Evolutionary conservation across 2,113 vertebrate species (phyloP), one percentile per base, ranked within the genome.

Genomic region (Paedocypris sp.): DNA sequence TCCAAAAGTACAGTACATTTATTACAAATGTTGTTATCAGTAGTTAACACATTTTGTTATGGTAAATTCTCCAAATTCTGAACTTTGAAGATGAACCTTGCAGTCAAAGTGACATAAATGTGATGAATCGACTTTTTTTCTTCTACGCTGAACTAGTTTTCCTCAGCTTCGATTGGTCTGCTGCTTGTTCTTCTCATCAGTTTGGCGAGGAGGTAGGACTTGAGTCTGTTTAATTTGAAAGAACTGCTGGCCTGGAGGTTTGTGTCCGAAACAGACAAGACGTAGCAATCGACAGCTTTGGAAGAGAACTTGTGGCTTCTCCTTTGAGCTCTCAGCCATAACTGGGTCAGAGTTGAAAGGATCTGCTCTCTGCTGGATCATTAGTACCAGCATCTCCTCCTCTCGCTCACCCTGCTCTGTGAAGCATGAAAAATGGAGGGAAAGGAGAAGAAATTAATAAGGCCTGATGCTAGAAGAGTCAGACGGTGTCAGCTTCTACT

Each of bases 331-430:
- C 69, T 48, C 69, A 62, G 60, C 39, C 69, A 64, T 42, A 76
- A 65, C 41, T 73, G 42, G 73, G 73, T 78, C 69, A 78, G 67
- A 72, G 73, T 74, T 76, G 68, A 73, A 77, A 73, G 59, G 47
- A 60, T 72, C 66, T 69, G 52, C 70, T 72, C 75, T 70, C 50
- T 41, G 67, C 69, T 73, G 70, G 54, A 74, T 54, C 36, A 50
- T 70, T 16, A 73, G 68, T 57, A 56, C 18, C 23, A 41, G 53
- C 52, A 18, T 48, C 73, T 70, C 43, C 43, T 48, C 60, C 39
- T 42, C 61, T 58, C 54, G 41, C 51, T 42, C 53, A 26, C 36
- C 26, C 54, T 31, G 15, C 2, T 1, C 26, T 49, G 13, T 31
- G 26, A 16, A 49, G 46, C 46, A 49, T 18, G 46, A 49, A 16